Percentiles rank a stretch among this genome's conserved stretches.
These are phyloP conservation scores for Sinopyrophorus schimmeli DNA, from an alignment of 2,888 invertebrate genomes.

Conservation along the genomic window DNA sequence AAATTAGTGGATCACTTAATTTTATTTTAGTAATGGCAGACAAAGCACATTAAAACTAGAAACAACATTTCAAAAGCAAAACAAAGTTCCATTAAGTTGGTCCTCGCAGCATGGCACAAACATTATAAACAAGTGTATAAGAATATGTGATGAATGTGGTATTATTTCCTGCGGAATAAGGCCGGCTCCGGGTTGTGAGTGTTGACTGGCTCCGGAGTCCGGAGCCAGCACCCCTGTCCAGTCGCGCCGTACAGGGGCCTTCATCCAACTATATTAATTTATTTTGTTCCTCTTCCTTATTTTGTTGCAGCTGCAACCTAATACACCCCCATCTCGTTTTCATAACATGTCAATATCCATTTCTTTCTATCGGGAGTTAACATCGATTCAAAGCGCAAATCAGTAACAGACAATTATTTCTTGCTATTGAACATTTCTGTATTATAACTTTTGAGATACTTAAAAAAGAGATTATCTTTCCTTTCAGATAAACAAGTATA, in stretches of 20 bases:
- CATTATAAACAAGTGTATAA: slow-evolving; percentile 36
- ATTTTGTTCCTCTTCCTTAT: slow-evolving; percentile 25
- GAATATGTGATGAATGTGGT: slow-evolving; percentile 40
- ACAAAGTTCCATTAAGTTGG: slow-evolving; percentile 32
- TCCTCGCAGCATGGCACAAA: slow-evolving; percentile 26
- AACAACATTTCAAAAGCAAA: slow-evolving; percentile 22
- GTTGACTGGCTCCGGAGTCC: slow-evolving; percentile 37
- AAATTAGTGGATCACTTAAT: slow-evolving; percentile 10
- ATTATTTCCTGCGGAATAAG: slow-evolving; percentile 41
- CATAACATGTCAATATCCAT: no score
- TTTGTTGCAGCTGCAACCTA: slow-evolving; percentile 19
- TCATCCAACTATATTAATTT: slow-evolving; percentile 23
- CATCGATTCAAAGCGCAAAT: no score
- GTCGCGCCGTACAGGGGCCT: slow-evolving; percentile 31
- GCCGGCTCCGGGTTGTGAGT: slow-evolving; percentile 36
- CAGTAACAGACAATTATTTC: no score
- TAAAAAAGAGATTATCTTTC: no score
- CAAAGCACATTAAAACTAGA: slow-evolving; percentile 18
- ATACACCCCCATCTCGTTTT: slow-evolving; percentile 1
- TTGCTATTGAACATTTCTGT: no score
- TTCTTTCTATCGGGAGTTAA: no score
- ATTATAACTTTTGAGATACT: no score
- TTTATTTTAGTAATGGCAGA: slow-evolving; percentile 10
- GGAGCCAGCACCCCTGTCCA: slow-evolving; percentile 34
- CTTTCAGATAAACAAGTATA: no score